phyloP scores from a whole-genome alignment of 1,140 invertebrate species.

The Solenopsis invicta region DNA sequence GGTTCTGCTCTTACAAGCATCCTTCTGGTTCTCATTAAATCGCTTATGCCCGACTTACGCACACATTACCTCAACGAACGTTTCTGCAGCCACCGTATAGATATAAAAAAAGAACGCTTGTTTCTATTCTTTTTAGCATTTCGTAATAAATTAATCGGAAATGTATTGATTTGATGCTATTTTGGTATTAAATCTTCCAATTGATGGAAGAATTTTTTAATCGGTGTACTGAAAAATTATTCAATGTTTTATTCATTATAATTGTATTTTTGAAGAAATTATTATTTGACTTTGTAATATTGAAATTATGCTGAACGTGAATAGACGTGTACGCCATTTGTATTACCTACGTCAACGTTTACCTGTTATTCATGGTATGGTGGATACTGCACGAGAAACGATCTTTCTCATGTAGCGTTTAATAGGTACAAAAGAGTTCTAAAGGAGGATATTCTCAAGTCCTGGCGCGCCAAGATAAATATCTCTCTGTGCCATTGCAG shows the following conservation, averaged over 20 bases:
- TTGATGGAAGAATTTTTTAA: background rate
- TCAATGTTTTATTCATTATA: background rate
- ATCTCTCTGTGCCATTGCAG: slow-evolving; percentile 21
- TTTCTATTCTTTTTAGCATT: background rate
- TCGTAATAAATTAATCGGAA: background rate
- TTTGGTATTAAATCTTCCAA: background rate
- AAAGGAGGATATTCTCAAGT: slow-evolving; percentile 49
- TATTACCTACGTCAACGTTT: slow-evolving; percentile 45
- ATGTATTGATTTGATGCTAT: slow-evolving; percentile 1
- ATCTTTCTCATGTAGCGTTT: slow-evolving; percentile 37
- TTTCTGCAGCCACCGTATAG: background rate
- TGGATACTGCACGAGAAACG: slow-evolving; percentile 33
- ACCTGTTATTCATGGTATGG: slow-evolving; percentile 29
- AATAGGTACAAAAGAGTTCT: slow-evolving; percentile 50
- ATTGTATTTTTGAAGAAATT: background rate
- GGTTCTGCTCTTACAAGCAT: slow-evolving; percentile 22
- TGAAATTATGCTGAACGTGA: slow-evolving; percentile 28
- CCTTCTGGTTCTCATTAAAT: slow-evolving; percentile 46
- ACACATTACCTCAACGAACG: background rate
- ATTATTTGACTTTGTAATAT: slow-evolving; percentile 16
- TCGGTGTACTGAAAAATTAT: background rate
- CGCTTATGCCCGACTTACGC: background rate
- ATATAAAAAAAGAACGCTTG: background rate
- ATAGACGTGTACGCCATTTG: slow-evolving; percentile 32
- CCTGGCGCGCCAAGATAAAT: slow-evolving; percentile 53